Evolutionary conservation across 2,888 invertebrate genomes (phyloP).

Genomic region (Seira ritae): DNA sequence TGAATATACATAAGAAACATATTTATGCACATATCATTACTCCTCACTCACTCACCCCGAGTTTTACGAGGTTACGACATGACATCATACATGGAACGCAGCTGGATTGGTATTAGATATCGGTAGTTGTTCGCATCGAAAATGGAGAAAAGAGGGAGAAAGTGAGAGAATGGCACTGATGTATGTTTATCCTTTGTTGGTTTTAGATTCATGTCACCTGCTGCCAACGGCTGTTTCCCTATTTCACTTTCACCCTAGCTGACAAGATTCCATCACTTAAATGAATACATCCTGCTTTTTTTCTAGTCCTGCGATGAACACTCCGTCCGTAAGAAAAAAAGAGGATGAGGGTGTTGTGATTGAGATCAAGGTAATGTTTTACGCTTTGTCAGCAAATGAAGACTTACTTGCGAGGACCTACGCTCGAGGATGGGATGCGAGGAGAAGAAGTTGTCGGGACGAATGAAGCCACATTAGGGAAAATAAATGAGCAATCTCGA

Average conservation of each 20-base stretch:
- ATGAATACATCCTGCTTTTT: slow-evolving; percentile 34
- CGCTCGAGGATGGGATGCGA: too few relatives aligned
- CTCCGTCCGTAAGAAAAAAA: background rate
- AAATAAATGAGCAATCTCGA: too few relatives aligned
- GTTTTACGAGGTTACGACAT: slow-evolving; percentile 46
- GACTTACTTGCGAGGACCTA: background rate
- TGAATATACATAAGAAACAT: background rate
- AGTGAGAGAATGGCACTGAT: background rate
- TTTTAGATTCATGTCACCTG: slow-evolving; percentile 62
- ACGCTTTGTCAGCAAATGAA: slow-evolving; percentile 9
- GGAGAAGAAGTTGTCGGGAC: too few relatives aligned
- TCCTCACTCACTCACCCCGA: background rate
- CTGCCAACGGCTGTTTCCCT: slow-evolving; percentile 48
- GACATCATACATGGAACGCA: slow-evolving; percentile 32
- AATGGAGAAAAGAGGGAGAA: background rate
- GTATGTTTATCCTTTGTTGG: slow-evolving; percentile 37
- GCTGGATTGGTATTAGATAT: slow-evolving; percentile 47
- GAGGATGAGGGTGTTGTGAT: slow-evolving; percentile 31
- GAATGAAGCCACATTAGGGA: too few relatives aligned
- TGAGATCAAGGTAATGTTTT: slow-evolving; percentile 42
- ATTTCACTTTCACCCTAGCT: slow-evolving; percentile 25
- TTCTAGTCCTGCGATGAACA: background rate
- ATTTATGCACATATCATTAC: background rate
- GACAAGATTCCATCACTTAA: slow-evolving; percentile 40
- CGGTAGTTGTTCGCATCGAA: background rate